Evolutionary conservation across 2,113 vertebrate species (phyloP), one percentile per base, ranked within the genome.

Genomic region (Apodemus sylvaticus): DNA sequence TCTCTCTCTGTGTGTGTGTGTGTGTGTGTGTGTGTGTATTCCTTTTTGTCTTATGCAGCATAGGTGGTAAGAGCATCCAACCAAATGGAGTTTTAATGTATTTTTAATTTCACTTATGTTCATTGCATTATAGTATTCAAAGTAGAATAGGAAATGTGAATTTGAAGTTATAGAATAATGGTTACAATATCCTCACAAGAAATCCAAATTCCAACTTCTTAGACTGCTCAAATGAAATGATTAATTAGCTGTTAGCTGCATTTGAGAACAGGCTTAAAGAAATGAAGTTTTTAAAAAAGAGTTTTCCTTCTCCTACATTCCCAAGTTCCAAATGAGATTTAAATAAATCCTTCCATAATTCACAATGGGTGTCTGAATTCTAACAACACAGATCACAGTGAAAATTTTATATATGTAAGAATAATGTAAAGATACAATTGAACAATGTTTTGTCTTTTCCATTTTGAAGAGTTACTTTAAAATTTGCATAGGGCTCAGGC

Each of bases 281-380:
- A 93, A 90, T 60, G 68, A 62, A 76, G 0, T 24, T n/a, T 22
- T 19, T 70, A 16, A 55, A 55, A 55, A 55, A 53, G 36, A 79
- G 66, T 62, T 90, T 48, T 17, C 20, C 34, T 95, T 86, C 45
- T 77, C 11, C 45, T 76, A 1, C 89, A 10, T 55, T 88, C 13
- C 36, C 29, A 39, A 62, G 31, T 60, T 96, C 31, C 70, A 93
- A 39, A 88, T 78, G 93, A 95, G 83, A 94, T 42, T 82, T 36
- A 26, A 22, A 83, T 12, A 51, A 78, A n/a, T 45, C 16, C 7
- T 53, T 58, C 14, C 10, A 71, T 14, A 96, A 78, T 66, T 76
- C 58, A 17, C 24, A 66, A 39, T 10, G 17, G 16, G 91, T 16
- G 64, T 86, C 39, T 70, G 34, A 79, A 60, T 88, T 94, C 51